phyloP scores from a whole-genome alignment of 2,797 vertebrate genomes.

The Brachyrhaphis roseni region DNA sequence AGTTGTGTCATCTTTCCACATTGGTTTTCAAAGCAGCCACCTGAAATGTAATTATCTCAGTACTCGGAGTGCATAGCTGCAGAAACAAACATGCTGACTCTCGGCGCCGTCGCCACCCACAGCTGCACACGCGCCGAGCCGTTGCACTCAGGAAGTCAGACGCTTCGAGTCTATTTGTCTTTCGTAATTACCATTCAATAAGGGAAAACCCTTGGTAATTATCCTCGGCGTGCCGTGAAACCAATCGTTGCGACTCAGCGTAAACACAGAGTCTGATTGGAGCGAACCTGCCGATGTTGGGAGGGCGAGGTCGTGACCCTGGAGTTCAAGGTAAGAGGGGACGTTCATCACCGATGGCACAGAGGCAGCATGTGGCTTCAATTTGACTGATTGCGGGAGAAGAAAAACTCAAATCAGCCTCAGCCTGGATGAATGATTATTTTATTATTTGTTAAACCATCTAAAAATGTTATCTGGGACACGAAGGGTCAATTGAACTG shows the following conservation, averaged over 20 bases:
- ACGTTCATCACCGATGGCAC: not conserved
- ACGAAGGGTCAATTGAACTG: not conserved
- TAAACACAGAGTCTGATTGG: conserved; percentile 62
- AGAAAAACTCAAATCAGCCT: not conserved
- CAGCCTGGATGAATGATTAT: not conserved
- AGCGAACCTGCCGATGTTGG: conserved; percentile 8
- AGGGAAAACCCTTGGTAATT: conserved; percentile 73
- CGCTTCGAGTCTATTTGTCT: conserved; percentile 77
- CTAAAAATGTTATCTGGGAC: conserved; percentile 3
- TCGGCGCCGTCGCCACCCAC: conserved; percentile 52
- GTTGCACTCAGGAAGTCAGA: conserved; percentile 68
- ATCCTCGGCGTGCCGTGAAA: conserved; percentile 57
- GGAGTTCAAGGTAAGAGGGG: conserved; percentile 52
- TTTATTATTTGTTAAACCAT: not conserved
- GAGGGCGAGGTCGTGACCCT: conserved; percentile 38
- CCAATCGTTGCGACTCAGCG: conserved; percentile 66
- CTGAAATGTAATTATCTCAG: conserved; percentile 52
- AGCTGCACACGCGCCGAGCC: conserved; percentile 53
- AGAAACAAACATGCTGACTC: conserved; percentile 54
- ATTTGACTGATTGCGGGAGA: not conserved
- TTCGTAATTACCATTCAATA: conserved; percentile 77
- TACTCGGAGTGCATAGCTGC: conserved; percentile 42
- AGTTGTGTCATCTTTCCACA: conserved; percentile 40
- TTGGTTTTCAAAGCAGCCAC: conserved; percentile 58
- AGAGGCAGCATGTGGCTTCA: not conserved